A percentile compares a stretch with the other conserved stretches of the same genome.
Evolutionary conservation across 2,888 invertebrate genomes (phyloP).

Genomic region (Cerastoderma edule): DNA sequence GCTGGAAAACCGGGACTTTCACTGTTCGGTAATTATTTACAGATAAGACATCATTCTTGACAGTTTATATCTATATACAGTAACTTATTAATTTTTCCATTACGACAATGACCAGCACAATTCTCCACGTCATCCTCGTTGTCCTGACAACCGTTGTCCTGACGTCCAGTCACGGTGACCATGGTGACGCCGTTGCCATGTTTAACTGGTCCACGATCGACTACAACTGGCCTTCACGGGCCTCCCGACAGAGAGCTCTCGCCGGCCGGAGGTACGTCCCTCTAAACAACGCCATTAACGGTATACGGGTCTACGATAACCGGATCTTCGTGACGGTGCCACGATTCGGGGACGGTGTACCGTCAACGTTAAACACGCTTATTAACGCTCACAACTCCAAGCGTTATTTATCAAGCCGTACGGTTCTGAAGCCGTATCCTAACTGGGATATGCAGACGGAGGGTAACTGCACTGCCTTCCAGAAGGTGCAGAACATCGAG

Average conservation of each 20-base stretch:
- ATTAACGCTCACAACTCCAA: constrained; percentile 49
- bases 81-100: too few species aligned
- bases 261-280: constrained; percentile 50
- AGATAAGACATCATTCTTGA: too few species aligned
- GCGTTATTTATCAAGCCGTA: constrained; percentile 50
- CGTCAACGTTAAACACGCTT: constrained; percentile 69
- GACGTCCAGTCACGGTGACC: constrained; percentile 49
- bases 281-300: constrained; percentile 67
- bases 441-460: constrained; percentile 70
- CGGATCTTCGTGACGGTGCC: constrained; percentile 73
- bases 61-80: too few species aligned
- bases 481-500: constrained; percentile 76
- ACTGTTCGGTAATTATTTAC: too few species aligned
- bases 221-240: constrained; percentile 64
- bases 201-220: constrained; percentile 70
- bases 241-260: constrained; percentile 40
- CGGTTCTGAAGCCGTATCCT: constrained; percentile 69
- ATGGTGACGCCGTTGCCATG: constrained; percentile 59
- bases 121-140: background rate
- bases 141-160: background rate
- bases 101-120: constrained; percentile 6
- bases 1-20: too few species aligned
- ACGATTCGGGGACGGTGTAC: constrained; percentile 68
- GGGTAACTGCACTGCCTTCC: constrained; percentile 74
- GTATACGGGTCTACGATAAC: constrained; percentile 68